These are phyloP conservation scores for Tautogolabrus adspersus DNA, from an alignment of 2,113 vertebrate genomes.

Conservation along the genomic window DNA sequence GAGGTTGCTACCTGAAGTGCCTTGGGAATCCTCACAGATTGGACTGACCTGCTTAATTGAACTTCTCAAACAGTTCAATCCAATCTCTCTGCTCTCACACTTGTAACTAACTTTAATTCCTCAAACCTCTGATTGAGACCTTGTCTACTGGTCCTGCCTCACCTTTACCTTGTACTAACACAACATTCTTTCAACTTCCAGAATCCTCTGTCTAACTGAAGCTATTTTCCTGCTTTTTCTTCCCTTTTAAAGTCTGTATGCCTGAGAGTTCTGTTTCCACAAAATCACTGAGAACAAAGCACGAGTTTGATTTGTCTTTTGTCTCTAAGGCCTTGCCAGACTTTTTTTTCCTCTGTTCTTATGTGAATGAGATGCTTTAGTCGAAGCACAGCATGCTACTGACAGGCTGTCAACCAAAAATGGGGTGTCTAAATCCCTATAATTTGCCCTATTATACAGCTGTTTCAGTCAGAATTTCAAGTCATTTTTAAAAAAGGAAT, in stretches of 20 bases:
- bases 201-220: not conserved
- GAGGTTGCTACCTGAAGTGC: slow-evolving; percentile 3
- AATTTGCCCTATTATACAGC: not conserved
- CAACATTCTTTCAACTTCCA: not conserved
- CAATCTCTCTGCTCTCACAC: slow-evolving; percentile 7
- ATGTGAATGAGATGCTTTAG: not conserved
- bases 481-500: not conserved
- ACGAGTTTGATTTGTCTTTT: not conserved
- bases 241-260: too few species aligned
- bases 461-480: not conserved
- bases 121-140: slow-evolving; percentile 8
- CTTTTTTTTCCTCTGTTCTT: not conserved
- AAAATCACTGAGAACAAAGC: not conserved
- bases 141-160: slow-evolving; percentile 5
- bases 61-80: slow-evolving; percentile 12
- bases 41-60: slow-evolving; percentile 4
- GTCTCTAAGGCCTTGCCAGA: not conserved
- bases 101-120: slow-evolving; percentile 2
- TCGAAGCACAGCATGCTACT: not conserved
- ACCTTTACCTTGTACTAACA: not conserved
- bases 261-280: not conserved
- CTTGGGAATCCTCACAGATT: slow-evolving; percentile 30
- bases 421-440: not conserved
- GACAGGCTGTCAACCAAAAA: not conserved
- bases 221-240: not conserved